Conservation (phyloP, 2,113 vertebrate species). For the Tursiops truncatus region DNA sequence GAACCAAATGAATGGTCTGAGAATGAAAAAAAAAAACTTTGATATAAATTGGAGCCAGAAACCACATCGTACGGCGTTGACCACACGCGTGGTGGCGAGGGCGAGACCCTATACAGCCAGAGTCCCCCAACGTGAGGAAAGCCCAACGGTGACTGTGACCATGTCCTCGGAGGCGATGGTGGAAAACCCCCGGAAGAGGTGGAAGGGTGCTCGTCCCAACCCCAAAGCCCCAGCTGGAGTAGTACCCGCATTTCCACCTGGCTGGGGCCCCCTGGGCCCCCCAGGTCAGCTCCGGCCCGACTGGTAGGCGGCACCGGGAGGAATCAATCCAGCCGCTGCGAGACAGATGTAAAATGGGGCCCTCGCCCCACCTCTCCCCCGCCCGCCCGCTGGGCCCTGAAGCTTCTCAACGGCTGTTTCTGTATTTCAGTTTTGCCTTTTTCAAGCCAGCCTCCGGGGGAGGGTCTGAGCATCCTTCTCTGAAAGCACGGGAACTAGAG, state of each 20-base stretch:
- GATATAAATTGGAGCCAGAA: neutral
- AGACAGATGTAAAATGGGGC: conserved; percentile 78
- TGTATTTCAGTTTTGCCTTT: conserved; percentile 50
- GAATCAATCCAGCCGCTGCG: conserved; percentile 50
- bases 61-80: neutral
- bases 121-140: neutral
- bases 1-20: neutral
- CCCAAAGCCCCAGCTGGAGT: neutral
- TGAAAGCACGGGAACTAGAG: conserved; percentile 47
- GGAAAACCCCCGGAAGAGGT: neutral
- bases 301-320: neutral
- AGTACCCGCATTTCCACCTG: neutral
- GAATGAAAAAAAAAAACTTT: neutral
- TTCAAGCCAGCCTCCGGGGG: conserved; percentile 9
- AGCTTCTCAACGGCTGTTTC: conserved; percentile 35
- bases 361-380: neutral
- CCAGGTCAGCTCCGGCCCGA: neutral
- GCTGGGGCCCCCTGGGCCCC: neutral
- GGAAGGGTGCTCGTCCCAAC: neutral
- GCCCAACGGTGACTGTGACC: neutral
- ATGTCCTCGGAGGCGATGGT: accelerated
- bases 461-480: conserved; percentile 6
- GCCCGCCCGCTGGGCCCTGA: neutral
- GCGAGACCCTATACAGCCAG: accelerated
- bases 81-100: neutral